These are phyloP conservation scores for Neoaliturus tenellus DNA, from an alignment of 2,888 invertebrate species.

Conservation along the genomic window DNA sequence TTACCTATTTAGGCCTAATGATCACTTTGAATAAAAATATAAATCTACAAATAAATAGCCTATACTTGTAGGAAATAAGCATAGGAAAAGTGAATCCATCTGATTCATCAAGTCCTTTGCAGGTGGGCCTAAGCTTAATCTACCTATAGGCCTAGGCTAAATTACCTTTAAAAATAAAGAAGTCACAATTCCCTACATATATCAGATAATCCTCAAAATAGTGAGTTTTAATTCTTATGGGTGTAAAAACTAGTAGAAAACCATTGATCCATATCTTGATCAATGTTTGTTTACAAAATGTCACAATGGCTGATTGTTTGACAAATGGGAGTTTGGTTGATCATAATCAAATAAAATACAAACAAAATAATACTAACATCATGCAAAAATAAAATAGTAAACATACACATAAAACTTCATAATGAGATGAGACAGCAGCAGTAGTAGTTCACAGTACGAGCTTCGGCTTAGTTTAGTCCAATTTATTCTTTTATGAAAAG, in stretches of 20 bases:
- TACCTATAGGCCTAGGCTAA: no score
- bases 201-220: background rate
- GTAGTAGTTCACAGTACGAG: constrained; percentile 19
- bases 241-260: background rate
- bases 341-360: background rate
- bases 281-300: constrained; percentile 47
- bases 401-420: constrained; percentile 48
- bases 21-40: no score
- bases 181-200: background rate
- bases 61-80: no score
- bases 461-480: constrained; percentile 20
- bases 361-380: constrained; percentile 28
- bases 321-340: background rate
- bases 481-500: constrained; percentile 27
- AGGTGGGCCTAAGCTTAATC: no score
- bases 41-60: no score
- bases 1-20: no score
- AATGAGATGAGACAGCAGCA: constrained; percentile 34
- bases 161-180: no score
- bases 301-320: constrained; percentile 32
- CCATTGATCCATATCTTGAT: constrained; percentile 25
- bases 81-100: no score
- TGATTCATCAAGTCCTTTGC: no score
- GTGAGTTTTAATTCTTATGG: background rate
- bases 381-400: constrained; percentile 41